Base-by-base conservation (phyloP, 1,140 invertebrate genomes). In the Neodiprion lecontei region DNA sequence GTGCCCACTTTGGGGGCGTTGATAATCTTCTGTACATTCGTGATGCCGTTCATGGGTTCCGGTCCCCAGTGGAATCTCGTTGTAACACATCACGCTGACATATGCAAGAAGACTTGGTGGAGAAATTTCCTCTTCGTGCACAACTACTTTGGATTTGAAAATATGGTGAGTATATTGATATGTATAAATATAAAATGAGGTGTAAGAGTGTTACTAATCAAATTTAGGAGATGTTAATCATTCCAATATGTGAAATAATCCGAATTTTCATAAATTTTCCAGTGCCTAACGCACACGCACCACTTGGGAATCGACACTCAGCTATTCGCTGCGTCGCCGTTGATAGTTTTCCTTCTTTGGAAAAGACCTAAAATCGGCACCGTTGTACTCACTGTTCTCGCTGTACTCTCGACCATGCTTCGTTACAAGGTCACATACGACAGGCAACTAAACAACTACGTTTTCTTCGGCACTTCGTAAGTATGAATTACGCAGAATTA, bases 251-350 rank as follows among this genome's bases (percentile, higher is more conserved):
- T 21, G 17, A 70, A 48, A 70, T 78, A 61, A 69, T 74, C 48
- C 67, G 28, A 40, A 53, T 48, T 75, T 40, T 40, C 28, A 40
- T 40, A 40, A 40, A 40, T 67, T 90, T 89, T 47, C 79, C 92
- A 61, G 92, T 94, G 93, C 79, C 81, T 94, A 17, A 93, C 92
- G 1, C 92, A 94, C 72, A 94, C 92, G 0, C 93, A 94, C 83
- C 93, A 94, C 75, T 71, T 97, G 73, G 95, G 95, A 10, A 96
- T 96, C 79, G 96, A 97, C 80, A 95, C 94, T 73, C 95, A 96
- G 87, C 88, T 96, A 12, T 96, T 96, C 81, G 83, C 92, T 0
- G 79, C 94, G 5, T 92, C 94, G 0, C 94, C 95, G 0, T 71
- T 96, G 1, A 87, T 97, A 76, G 89, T 95, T 1, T 87, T 92